Conservation (phyloP, 2,888 invertebrate genomes). For the Polylopha cassiicola region DNA sequence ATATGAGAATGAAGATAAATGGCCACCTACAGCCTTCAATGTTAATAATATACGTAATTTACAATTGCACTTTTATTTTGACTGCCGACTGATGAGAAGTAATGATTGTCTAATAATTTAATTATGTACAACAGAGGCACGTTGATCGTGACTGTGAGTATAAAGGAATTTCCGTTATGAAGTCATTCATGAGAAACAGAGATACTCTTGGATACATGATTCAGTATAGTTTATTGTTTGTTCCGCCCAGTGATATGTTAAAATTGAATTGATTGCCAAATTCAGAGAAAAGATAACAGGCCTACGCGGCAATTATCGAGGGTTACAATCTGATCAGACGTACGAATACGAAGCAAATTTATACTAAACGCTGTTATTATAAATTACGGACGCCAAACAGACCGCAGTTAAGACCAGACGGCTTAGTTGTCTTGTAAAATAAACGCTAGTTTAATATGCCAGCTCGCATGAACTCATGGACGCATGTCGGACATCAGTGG, state of each 20-base stretch:
- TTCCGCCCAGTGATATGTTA: slow-evolving; percentile 34
- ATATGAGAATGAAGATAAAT: slow-evolving; percentile 12
- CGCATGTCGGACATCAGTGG: slow-evolving; percentile 37
- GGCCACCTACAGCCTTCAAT: slow-evolving; percentile 2
- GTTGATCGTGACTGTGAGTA: slow-evolving; percentile 36
- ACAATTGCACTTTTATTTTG: slow-evolving; percentile 15
- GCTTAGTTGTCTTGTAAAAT: too few species aligned
- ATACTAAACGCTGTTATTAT: too few species aligned
- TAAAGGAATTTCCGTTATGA: slow-evolving; percentile 40
- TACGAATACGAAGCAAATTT: too few species aligned
- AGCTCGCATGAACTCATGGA: not conserved
- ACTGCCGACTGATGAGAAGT: slow-evolving; percentile 7
- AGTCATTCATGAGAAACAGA: slow-evolving; percentile 33
- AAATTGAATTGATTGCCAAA: slow-evolving; percentile 26
- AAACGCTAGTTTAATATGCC: too few species aligned
- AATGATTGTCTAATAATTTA: slow-evolving; percentile 14
- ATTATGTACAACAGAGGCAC: slow-evolving; percentile 13
- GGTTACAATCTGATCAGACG: too few species aligned
- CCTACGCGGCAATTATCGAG: too few species aligned
- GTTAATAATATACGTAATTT: slow-evolving; percentile 11
- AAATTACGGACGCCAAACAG: too few species aligned
- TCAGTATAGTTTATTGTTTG: slow-evolving; percentile 32
- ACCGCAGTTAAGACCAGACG: too few species aligned
- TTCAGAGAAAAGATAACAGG: slow-evolving; percentile 19
- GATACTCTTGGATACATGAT: slow-evolving; percentile 26